Evolutionary conservation across 2,888 invertebrate genomes (phyloP).

Genomic region (Andrena praecox): DNA sequence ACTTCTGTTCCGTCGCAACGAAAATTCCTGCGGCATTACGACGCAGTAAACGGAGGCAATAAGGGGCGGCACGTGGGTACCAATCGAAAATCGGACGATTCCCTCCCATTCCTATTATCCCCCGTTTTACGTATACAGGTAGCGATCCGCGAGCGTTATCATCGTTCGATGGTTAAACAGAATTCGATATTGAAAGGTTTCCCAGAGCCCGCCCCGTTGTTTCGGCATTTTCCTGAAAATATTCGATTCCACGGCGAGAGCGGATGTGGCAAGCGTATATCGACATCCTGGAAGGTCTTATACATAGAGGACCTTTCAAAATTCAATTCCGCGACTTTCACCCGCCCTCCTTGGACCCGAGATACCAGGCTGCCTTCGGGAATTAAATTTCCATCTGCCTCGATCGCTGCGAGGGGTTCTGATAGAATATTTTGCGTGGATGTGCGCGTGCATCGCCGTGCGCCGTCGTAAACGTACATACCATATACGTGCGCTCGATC

Average conservation of each 20-base stretch:
- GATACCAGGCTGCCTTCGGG: conserved; percentile 60
- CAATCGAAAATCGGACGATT: conserved; percentile 14
- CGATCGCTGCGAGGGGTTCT: conserved; percentile 58
- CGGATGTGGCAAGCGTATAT: conserved; percentile 14
- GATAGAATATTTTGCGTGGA: conserved; percentile 57
- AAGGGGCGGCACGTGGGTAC: not conserved
- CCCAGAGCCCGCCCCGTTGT: conserved; percentile 15
- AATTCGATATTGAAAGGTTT: conserved; percentile 28
- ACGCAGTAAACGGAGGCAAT: not conserved
- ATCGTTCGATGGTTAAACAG: conserved; percentile 13
- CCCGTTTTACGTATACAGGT: not conserved
- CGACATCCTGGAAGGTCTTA: conserved; percentile 20
- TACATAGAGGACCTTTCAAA: conserved; percentile 53
- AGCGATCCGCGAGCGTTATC: conserved; percentile 32
- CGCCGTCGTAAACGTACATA: not conserved
- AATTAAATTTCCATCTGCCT: conserved; percentile 70
- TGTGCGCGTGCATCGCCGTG: not conserved
- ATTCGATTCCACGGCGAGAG: conserved; percentile 36
- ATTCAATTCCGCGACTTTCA: conserved; percentile 66
- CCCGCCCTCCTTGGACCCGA: conserved; percentile 37
- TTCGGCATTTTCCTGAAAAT: conserved; percentile 40
- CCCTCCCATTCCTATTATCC: not conserved
- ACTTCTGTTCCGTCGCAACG: not conserved
- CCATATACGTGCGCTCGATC: conserved; percentile 1
- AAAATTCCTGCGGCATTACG: too few species aligned